Base-by-base conservation (phyloP, 2,113 vertebrate species). In the Pelobates fuscus region DNA sequence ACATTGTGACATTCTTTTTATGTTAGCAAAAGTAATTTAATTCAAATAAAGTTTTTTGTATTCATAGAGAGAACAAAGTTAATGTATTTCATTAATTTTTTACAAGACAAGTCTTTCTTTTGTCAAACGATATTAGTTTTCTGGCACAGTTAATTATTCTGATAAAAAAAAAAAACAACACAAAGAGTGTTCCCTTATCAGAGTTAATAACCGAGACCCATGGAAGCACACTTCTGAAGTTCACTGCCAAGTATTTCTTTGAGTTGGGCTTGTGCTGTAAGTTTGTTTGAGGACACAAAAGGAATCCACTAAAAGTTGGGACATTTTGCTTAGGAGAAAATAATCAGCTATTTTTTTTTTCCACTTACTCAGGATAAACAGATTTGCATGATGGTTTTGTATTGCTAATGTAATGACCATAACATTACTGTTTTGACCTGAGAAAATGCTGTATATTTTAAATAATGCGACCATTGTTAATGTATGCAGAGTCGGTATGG, bases 261-360 rank as follows among this genome's bases (percentile, higher is more conserved):
- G 54, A 30, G 52, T 17, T 61, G n/a, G 41, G 30, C 55, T 43
- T 26, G 23, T 67, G 24, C 24, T 49, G 5, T 3, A 23, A 60
- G 73, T 77, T 77, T 68, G 55, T 68, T 29, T 68, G 43, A 77
- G 73, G 73, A 77, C 73, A 77, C 72, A 70, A 8, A 23, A 20
- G 44, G 54, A 52, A 61, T 43, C 14, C 21, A n/a, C n/a, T n/a
- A 17, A 59, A 46, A 17, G 15, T 46, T 30, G 27, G 17, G 17
- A 66, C 37, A 65, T 68, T 57, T 60, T 60, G 41, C 52, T 61
- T 29, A 44, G 18, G 32, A 63, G 23, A 10, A 62, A 37, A 44
- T 5, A 65, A 41, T 41, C 11, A 27, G 37, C 18, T 49, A 20
- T 67, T 75, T 72, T 59, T 32, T 75, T 65, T 49, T 71, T 72